Evolutionary conservation across 2,113 vertebrate species (phyloP), one percentile per base, ranked within the genome.

Genomic region (Genyomyrus donnyi): DNA sequence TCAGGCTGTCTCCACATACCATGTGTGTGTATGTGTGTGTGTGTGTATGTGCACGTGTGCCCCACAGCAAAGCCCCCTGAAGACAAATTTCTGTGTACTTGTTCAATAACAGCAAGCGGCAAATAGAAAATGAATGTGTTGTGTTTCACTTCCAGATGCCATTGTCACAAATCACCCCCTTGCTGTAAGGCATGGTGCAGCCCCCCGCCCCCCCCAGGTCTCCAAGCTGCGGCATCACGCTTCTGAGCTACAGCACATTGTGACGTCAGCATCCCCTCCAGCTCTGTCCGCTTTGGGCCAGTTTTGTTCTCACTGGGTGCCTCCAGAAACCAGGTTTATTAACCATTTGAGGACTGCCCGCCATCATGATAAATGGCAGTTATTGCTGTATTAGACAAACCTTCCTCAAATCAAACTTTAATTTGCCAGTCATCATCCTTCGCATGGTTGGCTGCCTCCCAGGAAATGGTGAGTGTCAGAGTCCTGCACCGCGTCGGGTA

Each of bases 111-210:
- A 52, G 45, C 11, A 24, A 27, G 48, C n/a, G 1, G 45, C 48
- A 86, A 17, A 42, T 42, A 5, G 35, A 42, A 21, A 84, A 84
- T 84, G 39, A 45, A 24, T 84, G 42, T 46, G 19, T 9, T 6
- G 5, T 45, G 17, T 84, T 84, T 84, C 19, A 86, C 48, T 50
- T 49, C 85, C n/a, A 15, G 48, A 49, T 49, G 13, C 85, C 21
- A 27, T 52, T 86, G 46, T 86, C 21, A 86, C 85, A 86, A 86
- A 86, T 86, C n/a, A 27, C 85, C 85, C 85, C n/a, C 85, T 50
- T 15, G 8, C 17, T 46, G 80, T 31, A n/a, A 66, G 62, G 62
- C n/a, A 66, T 31, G n/a, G n/a, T 27, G n/a, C 62, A 31, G 56
- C 56, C 56, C 21, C 13, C 24, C 2, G 24, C 58, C 8, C 58